phyloP scores from a whole-genome alignment of 53 echinoderm and acorn worm genomes.

The Holothuria scabra region DNA sequence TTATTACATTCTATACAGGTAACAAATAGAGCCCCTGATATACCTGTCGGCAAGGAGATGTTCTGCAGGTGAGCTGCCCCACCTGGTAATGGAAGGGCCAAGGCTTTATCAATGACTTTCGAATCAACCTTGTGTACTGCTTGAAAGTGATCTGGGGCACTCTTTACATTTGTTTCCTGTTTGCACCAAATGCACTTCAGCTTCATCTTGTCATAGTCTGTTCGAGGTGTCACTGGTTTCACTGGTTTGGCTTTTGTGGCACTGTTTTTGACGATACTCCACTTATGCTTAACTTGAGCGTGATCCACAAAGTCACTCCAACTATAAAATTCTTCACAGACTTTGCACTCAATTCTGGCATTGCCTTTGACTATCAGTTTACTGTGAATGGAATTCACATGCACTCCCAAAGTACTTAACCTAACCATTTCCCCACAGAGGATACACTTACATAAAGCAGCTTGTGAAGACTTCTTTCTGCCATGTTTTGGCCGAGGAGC shows the following conservation, averaged over 20 bases:
- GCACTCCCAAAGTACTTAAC: conserved; percentile 34
- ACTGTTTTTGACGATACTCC: conserved; percentile 49
- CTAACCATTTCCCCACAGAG: conserved; percentile 47
- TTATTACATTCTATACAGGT: conserved; percentile 34
- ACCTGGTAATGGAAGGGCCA: not conserved
- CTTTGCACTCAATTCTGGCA: conserved; percentile 45
- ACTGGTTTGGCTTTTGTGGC: conserved; percentile 10
- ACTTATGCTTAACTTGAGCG: conserved; percentile 41
- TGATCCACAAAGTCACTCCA: conserved; percentile 52
- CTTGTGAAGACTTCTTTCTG: conserved; percentile 33
- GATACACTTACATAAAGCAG: conserved; percentile 41
- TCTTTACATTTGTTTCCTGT: not conserved
- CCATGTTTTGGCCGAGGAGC: conserved; percentile 9
- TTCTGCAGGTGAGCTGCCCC: not conserved
- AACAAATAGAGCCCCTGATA: conserved; percentile 31
- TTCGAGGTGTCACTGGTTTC: not conserved
- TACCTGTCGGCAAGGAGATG: conserved; percentile 17
- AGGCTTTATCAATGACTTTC: conserved; percentile 20
- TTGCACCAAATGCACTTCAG: conserved; percentile 43
- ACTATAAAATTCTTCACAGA: conserved; percentile 18
- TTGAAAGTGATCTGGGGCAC: conserved; percentile 15
- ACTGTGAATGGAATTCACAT: conserved; percentile 40
- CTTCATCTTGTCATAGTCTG: conserved; percentile 20
- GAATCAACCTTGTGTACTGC: conserved; percentile 20
- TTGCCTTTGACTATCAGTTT: conserved; percentile 50